Base-by-base conservation (phyloP, 2,797 vertebrate species). In the Podarcis lilfordi region DNA sequence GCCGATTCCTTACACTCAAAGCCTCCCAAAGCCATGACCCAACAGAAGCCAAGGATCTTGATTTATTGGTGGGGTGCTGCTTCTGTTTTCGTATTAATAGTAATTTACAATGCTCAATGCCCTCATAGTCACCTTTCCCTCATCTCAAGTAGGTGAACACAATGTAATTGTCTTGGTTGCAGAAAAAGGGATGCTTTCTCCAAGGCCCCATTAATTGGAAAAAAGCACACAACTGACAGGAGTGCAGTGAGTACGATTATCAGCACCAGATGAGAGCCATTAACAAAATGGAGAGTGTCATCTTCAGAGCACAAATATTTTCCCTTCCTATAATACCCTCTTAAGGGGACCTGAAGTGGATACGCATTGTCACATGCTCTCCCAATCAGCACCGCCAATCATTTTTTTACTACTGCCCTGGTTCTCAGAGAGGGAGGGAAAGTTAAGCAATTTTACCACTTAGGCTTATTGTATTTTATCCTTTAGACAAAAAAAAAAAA, bases 281-380 rank as follows among this genome's bases (percentile, higher is more conserved):
- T 98, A 95, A 96, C 93, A 85, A 94, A 95, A 94, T 96, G 95
- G 97, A 97, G 97, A 96, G 97, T 97, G 94, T 95, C 97, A 97
- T 97, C 97, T 96, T 96, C 96, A 95, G 95, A 96, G 95, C 95
- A 95, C 97, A 97, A 97, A 97, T 97, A 96, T 97, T 97, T 97
- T 95, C 96, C 92, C 96, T 96, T 43, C 9, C 94, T 95, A 97
- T 97, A 97, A 97, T 97, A 97, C 97, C 97, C 97, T 98, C 97
- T 98, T 96, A 86, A 98, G 95, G 94, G 90, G 96, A 95, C 95
- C 95, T 98, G 97, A 97, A 98, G 97, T 97, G 97, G 97, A 90
- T 92, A 35, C 11, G 90, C 94, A 97, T 96, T 96, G 97, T 97
- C 96, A 95, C 66, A 19, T 35, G 84, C 9, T 82, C 94, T 95